A percentile compares a stretch with the other conserved stretches of the same genome.
These are phyloP conservation scores for Epirrhoe tristata DNA, from an alignment of 2,888 invertebrate species.

Conservation along the genomic window DNA sequence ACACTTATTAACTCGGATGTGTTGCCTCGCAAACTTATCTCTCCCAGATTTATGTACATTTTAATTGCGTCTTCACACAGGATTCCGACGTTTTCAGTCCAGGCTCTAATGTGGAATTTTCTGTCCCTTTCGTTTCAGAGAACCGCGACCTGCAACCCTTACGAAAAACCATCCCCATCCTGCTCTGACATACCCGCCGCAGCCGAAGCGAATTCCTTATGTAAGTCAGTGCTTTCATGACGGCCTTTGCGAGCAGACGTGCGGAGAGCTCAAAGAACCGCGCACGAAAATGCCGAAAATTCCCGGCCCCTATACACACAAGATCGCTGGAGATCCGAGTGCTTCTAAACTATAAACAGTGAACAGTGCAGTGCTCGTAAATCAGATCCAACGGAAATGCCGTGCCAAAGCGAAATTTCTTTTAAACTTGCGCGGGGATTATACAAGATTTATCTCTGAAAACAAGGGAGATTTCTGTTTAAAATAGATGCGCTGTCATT, in stretches of 20 bases:
- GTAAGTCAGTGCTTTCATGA: conserved; percentile 78
- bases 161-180: conserved; percentile 67
- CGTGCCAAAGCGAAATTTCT: conserved; percentile 60
- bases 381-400: conserved; percentile 56
- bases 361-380: conserved; percentile 56
- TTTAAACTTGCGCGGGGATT: conserved; percentile 68
- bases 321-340: conserved; percentile 53
- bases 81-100: conserved; percentile 69
- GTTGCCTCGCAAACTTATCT: conserved; percentile 64
- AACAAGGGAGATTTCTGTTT: conserved; percentile 63
- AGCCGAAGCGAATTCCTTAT: conserved; percentile 80
- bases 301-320: conserved; percentile 44
- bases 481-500: conserved; percentile 64
- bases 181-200: conserved; percentile 67
- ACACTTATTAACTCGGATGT: conserved; percentile 66
- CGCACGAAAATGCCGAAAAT: conserved; percentile 64
- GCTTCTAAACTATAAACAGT: conserved; percentile 62
- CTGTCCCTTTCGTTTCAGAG: conserved; percentile 68
- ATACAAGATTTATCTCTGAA: conserved; percentile 65
- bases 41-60: conserved; percentile 75
- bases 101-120: conserved; percentile 69
- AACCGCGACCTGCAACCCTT: conserved; percentile 68
- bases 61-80: conserved; percentile 82
- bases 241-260: conserved; percentile 57
- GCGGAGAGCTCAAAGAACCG: conserved; percentile 49